A percentile compares a stretch with the other conserved stretches of the same genome.
phyloP scores from a whole-genome alignment of 2,888 invertebrate genomes.

The Stomorhina lunata region DNA sequence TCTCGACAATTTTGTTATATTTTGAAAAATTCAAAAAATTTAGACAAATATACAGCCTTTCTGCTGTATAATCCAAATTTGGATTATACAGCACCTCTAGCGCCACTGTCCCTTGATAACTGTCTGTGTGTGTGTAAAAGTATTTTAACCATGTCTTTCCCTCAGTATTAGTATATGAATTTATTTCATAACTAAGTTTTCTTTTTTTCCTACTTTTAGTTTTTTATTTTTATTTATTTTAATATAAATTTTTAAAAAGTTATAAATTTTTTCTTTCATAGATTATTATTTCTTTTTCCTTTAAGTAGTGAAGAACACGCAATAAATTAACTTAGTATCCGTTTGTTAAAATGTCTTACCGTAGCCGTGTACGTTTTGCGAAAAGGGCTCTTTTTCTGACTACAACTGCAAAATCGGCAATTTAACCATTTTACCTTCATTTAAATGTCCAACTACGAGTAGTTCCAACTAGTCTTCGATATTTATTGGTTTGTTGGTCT shows the following conservation, averaged over 20 bases:
- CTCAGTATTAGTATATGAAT: background rate
- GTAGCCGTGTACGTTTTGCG: constrained; percentile 32
- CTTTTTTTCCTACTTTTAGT: background rate
- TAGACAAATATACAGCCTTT: too few species aligned
- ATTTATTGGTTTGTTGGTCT: background rate
- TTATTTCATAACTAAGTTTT: background rate
- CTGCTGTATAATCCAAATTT: too few species aligned
- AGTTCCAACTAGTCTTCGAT: constrained; percentile 8
- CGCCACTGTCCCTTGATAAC: too few species aligned
- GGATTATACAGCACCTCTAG: too few species aligned
- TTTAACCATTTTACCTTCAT: constrained; percentile 27
- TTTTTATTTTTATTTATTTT: background rate
- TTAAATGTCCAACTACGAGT: background rate
- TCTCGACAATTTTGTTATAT: too few species aligned
- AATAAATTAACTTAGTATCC: constrained; percentile 59
- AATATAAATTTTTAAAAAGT: constrained; percentile 36
- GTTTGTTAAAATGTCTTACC: constrained; percentile 40
- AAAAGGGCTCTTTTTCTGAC: constrained; percentile 53
- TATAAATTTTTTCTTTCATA: constrained; percentile 23
- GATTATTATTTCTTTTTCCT: constrained; percentile 14
- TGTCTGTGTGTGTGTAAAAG: background rate
- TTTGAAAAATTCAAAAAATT: too few species aligned
- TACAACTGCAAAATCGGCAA: constrained; percentile 47
- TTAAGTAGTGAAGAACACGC: constrained; percentile 50
- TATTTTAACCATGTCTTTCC: background rate